These are phyloP conservation scores for Symphodus melops DNA, from an alignment of 2,113 vertebrate genomes.

Conservation along the genomic window DNA sequence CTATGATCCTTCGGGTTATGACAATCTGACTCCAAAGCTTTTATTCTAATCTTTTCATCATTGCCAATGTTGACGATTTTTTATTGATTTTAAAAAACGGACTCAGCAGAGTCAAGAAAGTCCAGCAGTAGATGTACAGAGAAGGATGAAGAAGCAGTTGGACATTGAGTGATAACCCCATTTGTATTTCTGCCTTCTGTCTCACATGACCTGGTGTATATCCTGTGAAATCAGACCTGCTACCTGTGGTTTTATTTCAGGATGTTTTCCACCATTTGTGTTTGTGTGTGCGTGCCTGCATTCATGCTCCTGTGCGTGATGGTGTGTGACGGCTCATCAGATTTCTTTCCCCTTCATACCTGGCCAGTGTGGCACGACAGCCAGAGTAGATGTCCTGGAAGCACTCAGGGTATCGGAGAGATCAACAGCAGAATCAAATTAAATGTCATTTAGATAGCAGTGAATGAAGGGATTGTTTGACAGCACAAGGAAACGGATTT, in stretches of 20 bases:
- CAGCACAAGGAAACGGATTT: conserved; percentile 81
- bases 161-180: conserved; percentile 67
- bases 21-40: neutral
- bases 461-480: conserved; percentile 87
- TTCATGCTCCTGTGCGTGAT: conserved; percentile 52
- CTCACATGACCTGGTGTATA: conserved; percentile 80
- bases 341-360: conserved; percentile 77
- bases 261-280: conserved; percentile 81
- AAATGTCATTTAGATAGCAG: conserved; percentile 85
- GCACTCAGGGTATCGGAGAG: conserved; percentile 80
- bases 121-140: conserved; percentile 34
- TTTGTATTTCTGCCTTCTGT: conserved; percentile 76
- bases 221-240: conserved; percentile 78
- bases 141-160: conserved; percentile 22
- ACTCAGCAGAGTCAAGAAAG: neutral
- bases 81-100: conserved; percentile 1
- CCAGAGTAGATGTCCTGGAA: conserved; percentile 82
- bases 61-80: neutral
- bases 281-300: conserved; percentile 22
- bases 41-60: neutral
- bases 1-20: neutral
- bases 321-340: conserved; percentile 77
- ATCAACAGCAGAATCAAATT: conserved; percentile 86
- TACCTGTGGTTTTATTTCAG: conserved; percentile 85
- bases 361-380: conserved; percentile 70